Conservation (phyloP, 1,140 invertebrate genomes). For the Trachelipus rathkii region DNA sequence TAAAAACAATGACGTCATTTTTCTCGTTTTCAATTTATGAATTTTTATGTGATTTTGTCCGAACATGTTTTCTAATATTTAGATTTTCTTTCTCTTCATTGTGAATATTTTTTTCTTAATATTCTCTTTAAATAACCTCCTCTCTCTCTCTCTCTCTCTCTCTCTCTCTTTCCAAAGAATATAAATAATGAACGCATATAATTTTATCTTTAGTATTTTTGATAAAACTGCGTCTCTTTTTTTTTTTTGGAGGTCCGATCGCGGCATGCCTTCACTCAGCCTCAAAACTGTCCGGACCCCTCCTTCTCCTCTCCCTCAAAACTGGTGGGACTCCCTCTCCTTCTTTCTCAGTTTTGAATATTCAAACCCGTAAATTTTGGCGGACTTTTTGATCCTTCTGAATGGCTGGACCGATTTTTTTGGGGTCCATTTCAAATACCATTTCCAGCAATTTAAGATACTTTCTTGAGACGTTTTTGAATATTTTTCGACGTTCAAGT, state of each 20-base stretch:
- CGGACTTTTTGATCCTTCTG: not conserved
- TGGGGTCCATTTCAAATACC: slow-evolving; percentile 2
- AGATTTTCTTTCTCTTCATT: too few relatives aligned
- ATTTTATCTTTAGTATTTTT: slow-evolving; percentile 2
- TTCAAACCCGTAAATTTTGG: not conserved
- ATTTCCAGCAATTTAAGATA: slow-evolving; percentile 8
- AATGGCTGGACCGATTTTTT: slow-evolving; percentile 16
- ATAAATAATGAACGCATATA: not conserved
- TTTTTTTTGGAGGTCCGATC: not conserved
- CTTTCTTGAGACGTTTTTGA: slow-evolving; percentile 1
- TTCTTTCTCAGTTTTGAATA: slow-evolving; percentile 7
- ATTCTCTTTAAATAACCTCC: not conserved
- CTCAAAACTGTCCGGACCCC: not conserved
- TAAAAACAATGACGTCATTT: too few relatives aligned
- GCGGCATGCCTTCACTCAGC: not conserved
- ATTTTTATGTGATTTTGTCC: too few relatives aligned
- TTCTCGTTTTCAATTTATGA: too few relatives aligned
- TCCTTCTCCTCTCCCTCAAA: not conserved
- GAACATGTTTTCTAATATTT: too few relatives aligned
- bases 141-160: slow-evolving; percentile 10
- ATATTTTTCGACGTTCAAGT: slow-evolving; percentile 2
- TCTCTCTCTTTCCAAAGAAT: not conserved
- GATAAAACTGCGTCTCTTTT: not conserved
- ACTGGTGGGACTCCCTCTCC: slow-evolving; percentile 9
- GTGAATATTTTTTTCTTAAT: not conserved